A percentile compares a stretch with the other conserved stretches of the same genome.
Conservation (phyloP, 2,888 invertebrate species). For the Steinernema scapterisci region DNA sequence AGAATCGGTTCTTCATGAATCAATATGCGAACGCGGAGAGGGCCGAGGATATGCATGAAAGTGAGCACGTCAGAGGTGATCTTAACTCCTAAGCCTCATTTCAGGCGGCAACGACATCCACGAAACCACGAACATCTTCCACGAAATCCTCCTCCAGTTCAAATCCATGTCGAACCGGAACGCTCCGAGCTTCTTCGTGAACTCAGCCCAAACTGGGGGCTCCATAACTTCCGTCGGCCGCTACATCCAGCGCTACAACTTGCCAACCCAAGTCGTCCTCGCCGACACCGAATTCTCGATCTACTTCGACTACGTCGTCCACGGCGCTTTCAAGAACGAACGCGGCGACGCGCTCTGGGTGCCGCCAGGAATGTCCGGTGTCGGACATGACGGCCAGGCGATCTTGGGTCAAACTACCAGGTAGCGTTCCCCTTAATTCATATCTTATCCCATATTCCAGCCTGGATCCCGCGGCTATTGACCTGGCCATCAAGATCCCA, state of each 20-base stretch:
- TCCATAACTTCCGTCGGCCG: slow-evolving; percentile 49
- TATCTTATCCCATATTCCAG: neutral
- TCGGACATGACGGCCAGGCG: slow-evolving; percentile 46
- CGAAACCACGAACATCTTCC: neutral
- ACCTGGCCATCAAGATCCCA: no score
- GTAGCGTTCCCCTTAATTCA: neutral
- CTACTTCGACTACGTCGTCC: slow-evolving; percentile 45
- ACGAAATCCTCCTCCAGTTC: neutral
- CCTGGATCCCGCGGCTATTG: no score
- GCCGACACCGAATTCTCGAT: slow-evolving; percentile 50
- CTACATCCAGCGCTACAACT: slow-evolving; percentile 44
- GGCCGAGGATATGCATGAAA: neutral
- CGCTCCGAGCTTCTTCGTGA: neutral
- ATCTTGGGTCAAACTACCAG: neutral
- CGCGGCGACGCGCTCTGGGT: slow-evolving; percentile 44
- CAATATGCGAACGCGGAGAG: neutral
- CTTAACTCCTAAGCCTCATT: neutral
- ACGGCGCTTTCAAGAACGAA: slow-evolving; percentile 33
- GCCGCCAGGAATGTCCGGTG: slow-evolving; percentile 50
- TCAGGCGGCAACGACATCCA: neutral
- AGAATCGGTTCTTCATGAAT: neutral
- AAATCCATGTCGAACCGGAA: neutral
- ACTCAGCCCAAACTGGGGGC: slow-evolving; percentile 38
- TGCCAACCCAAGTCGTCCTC: slow-evolving; percentile 43
- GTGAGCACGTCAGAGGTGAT: neutral